Conservation (phyloP, 2,888 invertebrate genomes). For the Oligia latruncula region DNA sequence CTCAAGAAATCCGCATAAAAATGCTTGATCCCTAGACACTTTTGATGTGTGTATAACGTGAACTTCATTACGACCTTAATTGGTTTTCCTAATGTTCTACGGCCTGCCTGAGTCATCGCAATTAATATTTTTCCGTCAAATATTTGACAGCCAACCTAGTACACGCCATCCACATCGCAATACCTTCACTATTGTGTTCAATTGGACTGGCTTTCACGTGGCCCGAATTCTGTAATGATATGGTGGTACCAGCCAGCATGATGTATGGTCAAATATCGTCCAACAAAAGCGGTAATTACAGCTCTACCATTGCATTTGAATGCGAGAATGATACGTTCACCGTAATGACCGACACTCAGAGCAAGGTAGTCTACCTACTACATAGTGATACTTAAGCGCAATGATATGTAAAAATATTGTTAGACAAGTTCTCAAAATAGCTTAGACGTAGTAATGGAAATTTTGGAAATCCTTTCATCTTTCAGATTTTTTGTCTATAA, state of each 20-base stretch:
- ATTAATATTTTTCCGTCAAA: conserved; percentile 42
- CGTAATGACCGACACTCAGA: conserved; percentile 13
- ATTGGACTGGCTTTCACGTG: conserved; percentile 69
- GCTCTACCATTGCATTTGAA: conserved; percentile 29
- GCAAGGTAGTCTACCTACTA: background rate
- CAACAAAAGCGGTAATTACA: conserved; percentile 51
- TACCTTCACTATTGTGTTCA: conserved; percentile 67
- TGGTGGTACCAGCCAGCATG: conserved; percentile 45
- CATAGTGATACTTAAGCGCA: background rate
- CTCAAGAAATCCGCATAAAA: too few relatives aligned
- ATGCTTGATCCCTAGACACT: too few relatives aligned
- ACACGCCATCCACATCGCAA: conserved; percentile 28
- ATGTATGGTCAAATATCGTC: conserved; percentile 55
- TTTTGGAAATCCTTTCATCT: conserved; percentile 14
- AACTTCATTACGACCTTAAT: conserved; percentile 33
- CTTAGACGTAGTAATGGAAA: background rate
- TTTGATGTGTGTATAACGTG: too few relatives aligned
- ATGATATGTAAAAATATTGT: conserved; percentile 4
- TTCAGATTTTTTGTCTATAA: background rate
- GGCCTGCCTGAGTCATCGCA: conserved; percentile 39
- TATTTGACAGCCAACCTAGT: conserved; percentile 28
- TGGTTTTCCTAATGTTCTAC: conserved; percentile 46
- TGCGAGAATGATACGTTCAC: conserved; percentile 30
- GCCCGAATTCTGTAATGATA: conserved; percentile 64
- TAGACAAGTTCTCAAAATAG: background rate